Evolutionary conservation across 2,888 invertebrate genomes (phyloP).

Genomic region (Schizotus pectinicornis): DNA sequence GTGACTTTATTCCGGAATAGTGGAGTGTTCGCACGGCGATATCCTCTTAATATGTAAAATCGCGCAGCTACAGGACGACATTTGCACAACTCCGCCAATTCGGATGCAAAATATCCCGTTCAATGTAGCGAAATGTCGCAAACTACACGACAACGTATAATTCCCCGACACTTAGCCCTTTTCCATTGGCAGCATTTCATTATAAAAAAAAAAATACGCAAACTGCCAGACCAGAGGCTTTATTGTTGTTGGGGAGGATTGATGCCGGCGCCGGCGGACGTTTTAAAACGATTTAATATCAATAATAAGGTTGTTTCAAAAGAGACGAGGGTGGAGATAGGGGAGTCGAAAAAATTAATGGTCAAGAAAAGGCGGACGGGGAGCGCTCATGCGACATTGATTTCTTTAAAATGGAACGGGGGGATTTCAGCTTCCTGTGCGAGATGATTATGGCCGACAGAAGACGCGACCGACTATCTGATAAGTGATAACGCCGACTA

Average conservation of each 20-base stretch:
- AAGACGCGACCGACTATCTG: too few relatives aligned
- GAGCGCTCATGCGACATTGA: too few relatives aligned
- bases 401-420: too few relatives aligned
- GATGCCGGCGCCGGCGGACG: conserved; percentile 14
- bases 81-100: conserved; percentile 31
- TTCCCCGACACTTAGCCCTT: conserved; percentile 27
- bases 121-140: conserved; percentile 27
- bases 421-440: too few relatives aligned
- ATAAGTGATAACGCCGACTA: too few relatives aligned
- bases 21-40: conserved; percentile 30
- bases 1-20: conserved; percentile 22
- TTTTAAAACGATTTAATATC: too few relatives aligned
- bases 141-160: conserved; percentile 37
- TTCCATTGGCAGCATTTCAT: conserved; percentile 17
- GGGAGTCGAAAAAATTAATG: too few relatives aligned
- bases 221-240: conserved; percentile 9
- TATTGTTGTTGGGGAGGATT: conserved; percentile 10
- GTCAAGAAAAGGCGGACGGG: too few relatives aligned
- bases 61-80: conserved; percentile 24
- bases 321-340: too few relatives aligned
- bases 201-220: conserved; percentile 12
- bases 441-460: too few relatives aligned
- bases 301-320: too few relatives aligned
- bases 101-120: conserved; percentile 33
- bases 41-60: conserved; percentile 33